Base-by-base conservation (phyloP, 1,140 invertebrate genomes). In the Tribolium madens region DNA sequence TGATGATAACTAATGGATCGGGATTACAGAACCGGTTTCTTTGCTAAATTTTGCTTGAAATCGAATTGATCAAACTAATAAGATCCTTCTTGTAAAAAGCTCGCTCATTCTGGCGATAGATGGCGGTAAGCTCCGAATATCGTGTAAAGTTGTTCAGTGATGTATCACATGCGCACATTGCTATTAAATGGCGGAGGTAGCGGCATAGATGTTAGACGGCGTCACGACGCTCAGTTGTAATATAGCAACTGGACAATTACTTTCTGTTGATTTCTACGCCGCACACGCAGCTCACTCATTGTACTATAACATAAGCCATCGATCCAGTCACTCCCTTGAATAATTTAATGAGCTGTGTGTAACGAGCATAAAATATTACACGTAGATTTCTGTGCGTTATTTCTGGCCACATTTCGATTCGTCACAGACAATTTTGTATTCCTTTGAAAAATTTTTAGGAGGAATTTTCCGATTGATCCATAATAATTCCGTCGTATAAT, bases 301-400 rank as follows among this genome's bases (percentile, higher is more conserved):
- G 57, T 64, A 64, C 21, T 64, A 57, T 26, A 26, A 75, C 73
- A 60, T 75, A 47, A 47, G 50, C 31, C 73, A 75, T 75, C 73
- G 73, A 75, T 75, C 73, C 52, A 68, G 78, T 79, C 78, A 76
- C 78, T 79, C 75, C 77, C 75, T 57, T 79, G 78, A 74, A 79
- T 79, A 76, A 79, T 79, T 79, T 76, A 79, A 75, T 72, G 52
- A 52, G 68, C 18, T 14, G 57, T 52, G 21, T 72, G 70, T 72
- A 52, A 33, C 70, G 46, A 52, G 17, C 70, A 72, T 72, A 48
- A 50, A 72, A 72, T 72, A 52, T 64, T 64, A 64, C 57, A 18
- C 26, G 57, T 64, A 13, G 57, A 64, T 64, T 64, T 33, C 57
- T 13, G 57, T 60, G 57, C 26, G 13, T 50, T 64, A 26, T 26